Conservation (phyloP, 1,140 invertebrate genomes). For the Pseudomyrmex cubaensis region DNA sequence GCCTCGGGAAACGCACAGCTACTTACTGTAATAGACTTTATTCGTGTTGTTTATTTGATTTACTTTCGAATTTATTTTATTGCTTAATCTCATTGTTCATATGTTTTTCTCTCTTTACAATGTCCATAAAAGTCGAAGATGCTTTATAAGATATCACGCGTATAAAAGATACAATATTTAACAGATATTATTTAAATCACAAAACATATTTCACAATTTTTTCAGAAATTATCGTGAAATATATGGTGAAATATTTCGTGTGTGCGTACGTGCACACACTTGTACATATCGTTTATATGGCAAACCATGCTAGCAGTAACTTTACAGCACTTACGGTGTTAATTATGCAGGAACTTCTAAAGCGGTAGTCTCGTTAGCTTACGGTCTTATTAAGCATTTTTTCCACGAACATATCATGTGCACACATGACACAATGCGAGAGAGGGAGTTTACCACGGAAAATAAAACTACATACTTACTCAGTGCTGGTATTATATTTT, state of each 20-base stretch:
- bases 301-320: background rate
- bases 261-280: background rate
- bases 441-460: background rate
- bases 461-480: background rate
- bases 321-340: background rate
- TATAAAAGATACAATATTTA: too few relatives aligned
- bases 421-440: background rate
- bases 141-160: background rate
- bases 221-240: background rate
- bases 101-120: too few relatives aligned
- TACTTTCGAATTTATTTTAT: too few relatives aligned
- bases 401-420: background rate
- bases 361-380: background rate
- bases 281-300: too few relatives aligned
- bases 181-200: background rate
- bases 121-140: background rate
- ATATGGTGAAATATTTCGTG: background rate
- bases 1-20: background rate
- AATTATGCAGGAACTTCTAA: too few relatives aligned
- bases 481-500: constrained; percentile 4
- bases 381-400: constrained; percentile 28
- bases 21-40: background rate
- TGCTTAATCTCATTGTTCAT: too few relatives aligned
- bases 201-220: background rate
- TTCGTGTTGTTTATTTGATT: too few relatives aligned